Evolutionary conservation across 2,888 invertebrate genomes (phyloP).

Genomic region (Cheilosia grossa): DNA sequence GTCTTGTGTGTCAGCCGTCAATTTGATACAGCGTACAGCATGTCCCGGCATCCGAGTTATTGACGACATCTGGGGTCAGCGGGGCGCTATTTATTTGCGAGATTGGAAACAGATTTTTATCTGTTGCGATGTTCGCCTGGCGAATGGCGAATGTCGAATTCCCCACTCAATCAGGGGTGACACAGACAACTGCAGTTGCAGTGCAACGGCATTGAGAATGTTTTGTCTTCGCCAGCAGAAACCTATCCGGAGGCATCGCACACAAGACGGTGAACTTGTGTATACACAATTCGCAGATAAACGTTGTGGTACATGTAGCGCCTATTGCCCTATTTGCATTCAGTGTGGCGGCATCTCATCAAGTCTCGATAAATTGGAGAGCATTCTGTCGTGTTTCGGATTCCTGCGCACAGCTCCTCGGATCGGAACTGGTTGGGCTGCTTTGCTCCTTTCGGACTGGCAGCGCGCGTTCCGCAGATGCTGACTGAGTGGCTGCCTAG

Average conservation of each 20-base stretch:
- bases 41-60: conserved; percentile 50
- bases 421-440: conserved; percentile 30
- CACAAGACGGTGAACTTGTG: conserved; percentile 44
- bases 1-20: neutral
- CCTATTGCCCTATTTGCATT: conserved; percentile 73
- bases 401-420: conserved; percentile 56
- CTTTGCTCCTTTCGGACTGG: conserved; percentile 15
- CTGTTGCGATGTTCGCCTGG: conserved; percentile 45
- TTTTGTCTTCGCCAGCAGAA: conserved; percentile 13
- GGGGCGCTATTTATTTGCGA: conserved; percentile 63
- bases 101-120: conserved; percentile 66
- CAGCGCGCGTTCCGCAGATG: conserved; percentile 36
- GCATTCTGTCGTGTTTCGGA: conserved; percentile 70
- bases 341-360: conserved; percentile 75
- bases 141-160: conserved; percentile 56
- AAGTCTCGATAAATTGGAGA: conserved; percentile 75
- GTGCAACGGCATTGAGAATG: conserved; percentile 34
- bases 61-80: conserved; percentile 57
- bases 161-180: conserved; percentile 59
- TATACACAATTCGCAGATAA: conserved; percentile 35
- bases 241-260: conserved; percentile 22
- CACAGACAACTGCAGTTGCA: conserved; percentile 45
- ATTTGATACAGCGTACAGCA: neutral
- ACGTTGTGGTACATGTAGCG: conserved; percentile 53
- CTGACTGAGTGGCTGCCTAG: neutral